Evolutionary conservation across 2,797 vertebrate genomes (phyloP).

Genomic region (Pelochelys cantorii): DNA sequence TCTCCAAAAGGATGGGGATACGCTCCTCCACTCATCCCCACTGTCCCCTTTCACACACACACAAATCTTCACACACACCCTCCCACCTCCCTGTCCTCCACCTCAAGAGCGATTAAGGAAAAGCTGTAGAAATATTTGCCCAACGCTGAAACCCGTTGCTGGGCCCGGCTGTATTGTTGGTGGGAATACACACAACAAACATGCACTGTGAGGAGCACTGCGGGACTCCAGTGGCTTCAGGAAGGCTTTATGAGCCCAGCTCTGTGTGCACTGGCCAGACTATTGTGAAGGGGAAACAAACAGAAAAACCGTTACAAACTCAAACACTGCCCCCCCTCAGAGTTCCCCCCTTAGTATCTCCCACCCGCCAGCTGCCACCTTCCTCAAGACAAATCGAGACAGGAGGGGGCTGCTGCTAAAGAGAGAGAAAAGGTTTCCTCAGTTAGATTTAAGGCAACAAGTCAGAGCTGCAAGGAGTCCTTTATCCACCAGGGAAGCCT

Average conservation of each 20-base stretch:
- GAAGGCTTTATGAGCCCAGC: conserved; percentile 75
- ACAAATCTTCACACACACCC: neutral
- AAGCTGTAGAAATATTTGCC: conserved; percentile 81
- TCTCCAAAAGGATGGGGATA: conserved; percentile 4
- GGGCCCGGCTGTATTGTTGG: conserved; percentile 71
- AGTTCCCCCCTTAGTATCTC: neutral
- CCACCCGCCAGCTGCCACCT: conserved; percentile 57
- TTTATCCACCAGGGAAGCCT: conserved; percentile 78
- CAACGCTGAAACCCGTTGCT: conserved; percentile 70
- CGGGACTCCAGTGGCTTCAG: conserved; percentile 55
- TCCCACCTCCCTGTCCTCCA: neutral
- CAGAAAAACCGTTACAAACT: conserved; percentile 69
- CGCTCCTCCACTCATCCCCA: neutral
- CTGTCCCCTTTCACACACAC: neutral
- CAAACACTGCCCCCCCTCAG: conserved; percentile 39
- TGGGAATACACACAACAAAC: conserved; percentile 73
- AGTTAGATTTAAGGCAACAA: conserved; percentile 77
- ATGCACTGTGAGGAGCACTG: conserved; percentile 75
- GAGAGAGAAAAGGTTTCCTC: conserved; percentile 71
- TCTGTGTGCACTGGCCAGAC: conserved; percentile 57
- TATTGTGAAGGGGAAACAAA: conserved; percentile 76
- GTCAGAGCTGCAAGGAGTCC: conserved; percentile 74
- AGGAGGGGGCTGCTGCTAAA: conserved; percentile 47
- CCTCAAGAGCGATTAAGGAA: conserved; percentile 62
- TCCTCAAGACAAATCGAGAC: conserved; percentile 62